Base-by-base conservation (phyloP, 30 jellyfish, hydroid and myxozoan genomes). In the Mastigias papua region DNA sequence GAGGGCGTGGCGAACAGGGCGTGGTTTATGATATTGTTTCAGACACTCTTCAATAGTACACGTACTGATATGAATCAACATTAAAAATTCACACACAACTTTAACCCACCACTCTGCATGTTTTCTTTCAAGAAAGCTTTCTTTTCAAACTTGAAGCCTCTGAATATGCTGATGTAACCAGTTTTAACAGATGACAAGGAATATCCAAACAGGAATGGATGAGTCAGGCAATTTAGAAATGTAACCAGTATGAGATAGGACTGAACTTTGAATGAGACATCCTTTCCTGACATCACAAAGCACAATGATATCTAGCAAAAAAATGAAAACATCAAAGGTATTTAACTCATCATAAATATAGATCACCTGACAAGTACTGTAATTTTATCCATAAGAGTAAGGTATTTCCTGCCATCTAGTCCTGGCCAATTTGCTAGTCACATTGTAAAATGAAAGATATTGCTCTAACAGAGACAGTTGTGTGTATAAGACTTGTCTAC, bases 161-260 rank as follows among this genome's bases (percentile, higher is more conserved):
- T 48, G 83, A 72, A 72, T 35, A 72, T 72, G 68, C 42, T 72
- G 68, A 42, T 49, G 29, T 82, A 82, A 28, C 86, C 92, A 50
- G 58, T 26, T 67, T 70, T 48, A 17, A 82, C 86, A 30, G 49
- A 29, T 23, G 93, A 51, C 48, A 84, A 71, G 31, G 88, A 84
- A 49, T 58, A 84, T 10, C 87, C 93, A 60, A 42, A 84, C 15
- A 73, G 77, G 60, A 84, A 84, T 10, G 93, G 93, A 31, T 84
- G 93, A 6, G 93, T 69, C 75, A 84, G 22, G 46, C 93, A 84
- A 68, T 84, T 84, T 62, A 84, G 81, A 76, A 84, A 84, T 1
- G 93, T 84, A 13, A 84, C 76, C 35, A 73, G 68, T 16, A 67
- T 84, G 32, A 84, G 76, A 66, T 84, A 84, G 15, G 82, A 84